Percentiles rank a stretch among this genome's conserved stretches.
Evolutionary conservation across 2,888 invertebrate genomes (phyloP).

Genomic region (Nycteola revayana): DNA sequence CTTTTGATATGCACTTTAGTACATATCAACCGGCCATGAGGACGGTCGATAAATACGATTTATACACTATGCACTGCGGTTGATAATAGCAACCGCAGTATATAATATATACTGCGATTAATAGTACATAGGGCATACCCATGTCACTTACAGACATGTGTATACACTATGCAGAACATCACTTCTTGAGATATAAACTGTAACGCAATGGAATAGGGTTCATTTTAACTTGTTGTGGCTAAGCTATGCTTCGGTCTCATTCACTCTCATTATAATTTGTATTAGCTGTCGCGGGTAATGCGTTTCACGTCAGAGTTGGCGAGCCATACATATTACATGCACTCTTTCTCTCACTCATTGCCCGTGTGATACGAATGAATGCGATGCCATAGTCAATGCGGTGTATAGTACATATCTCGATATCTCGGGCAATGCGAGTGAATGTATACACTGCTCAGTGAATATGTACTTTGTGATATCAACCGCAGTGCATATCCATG

Average conservation of each 20-base stretch:
- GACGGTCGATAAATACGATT: conserved; percentile 14
- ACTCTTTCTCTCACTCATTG: conserved; percentile 12
- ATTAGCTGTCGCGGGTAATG: conserved; percentile 13
- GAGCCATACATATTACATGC: conserved; percentile 13
- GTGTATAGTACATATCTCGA: conserved; percentile 13
- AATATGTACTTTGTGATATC: conserved; percentile 14
- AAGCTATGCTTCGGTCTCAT: conserved; percentile 13
- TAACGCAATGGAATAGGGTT: conserved; percentile 13
- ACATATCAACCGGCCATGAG: conserved; percentile 14
- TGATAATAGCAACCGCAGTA: conserved; percentile 13
- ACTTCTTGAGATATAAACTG: conserved; percentile 13
- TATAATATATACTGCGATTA: conserved; percentile 9
- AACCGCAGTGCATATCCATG: conserved; percentile 13
- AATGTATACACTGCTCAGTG: conserved; percentile 14
- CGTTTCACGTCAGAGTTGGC: conserved; percentile 13
- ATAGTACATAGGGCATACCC: conserved; percentile 11
- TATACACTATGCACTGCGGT: conserved; percentile 14
- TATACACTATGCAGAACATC: conserved; percentile 12
- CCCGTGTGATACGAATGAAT: conserved; percentile 13
- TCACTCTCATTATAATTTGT: conserved; percentile 13
- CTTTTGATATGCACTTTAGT: conserved; percentile 15
- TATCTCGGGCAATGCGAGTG: conserved; percentile 14
- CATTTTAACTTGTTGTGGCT: conserved; percentile 13
- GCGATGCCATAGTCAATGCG: conserved; percentile 13
- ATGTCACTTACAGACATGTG: conserved; percentile 11